These are phyloP conservation scores for Antennarius maculatus DNA, from an alignment of 2,797 vertebrate species.

Conservation along the genomic window DNA sequence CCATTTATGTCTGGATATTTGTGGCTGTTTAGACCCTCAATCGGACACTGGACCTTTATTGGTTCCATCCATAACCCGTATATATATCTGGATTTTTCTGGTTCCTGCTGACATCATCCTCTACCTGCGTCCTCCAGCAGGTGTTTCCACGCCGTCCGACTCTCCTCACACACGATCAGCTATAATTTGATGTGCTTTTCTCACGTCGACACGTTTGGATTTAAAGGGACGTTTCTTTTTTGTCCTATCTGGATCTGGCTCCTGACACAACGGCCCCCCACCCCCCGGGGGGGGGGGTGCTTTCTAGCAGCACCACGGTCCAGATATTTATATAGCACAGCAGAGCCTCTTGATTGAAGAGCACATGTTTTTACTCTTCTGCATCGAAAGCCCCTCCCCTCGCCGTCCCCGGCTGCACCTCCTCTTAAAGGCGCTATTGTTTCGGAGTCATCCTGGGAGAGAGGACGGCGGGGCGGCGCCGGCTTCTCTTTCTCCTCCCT, in stretches of 20 bases:
- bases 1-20: too few species aligned
- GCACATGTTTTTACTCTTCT: conserved; percentile 82
- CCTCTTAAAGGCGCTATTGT: conserved; percentile 74
- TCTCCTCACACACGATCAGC: not conserved
- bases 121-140: too few species aligned
- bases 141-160: too few species aligned
- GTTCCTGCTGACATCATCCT: too few species aligned
- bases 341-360: conserved; percentile 76
- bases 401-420: conserved; percentile 49
- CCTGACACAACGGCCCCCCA: conserved; percentile 51
- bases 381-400: conserved; percentile 55
- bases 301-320: conserved; percentile 69
- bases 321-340: conserved; percentile 82
- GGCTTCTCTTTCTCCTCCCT: conserved; percentile 10
- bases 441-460: conserved; percentile 63
- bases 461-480: conserved; percentile 37
- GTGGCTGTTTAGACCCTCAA: too few species aligned
- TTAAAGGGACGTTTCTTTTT: conserved; percentile 62
- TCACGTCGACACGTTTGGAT: conserved; percentile 13
- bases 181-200: not conserved
- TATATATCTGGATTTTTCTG: too few species aligned
- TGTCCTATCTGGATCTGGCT: conserved; percentile 59
- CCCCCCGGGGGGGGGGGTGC: conserved; percentile 30
- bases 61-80: too few species aligned
- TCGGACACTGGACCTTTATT: too few species aligned